These are phyloP conservation scores for Ormyrus nitidulus DNA, from an alignment of 2,888 invertebrate species.

Conservation along the genomic window DNA sequence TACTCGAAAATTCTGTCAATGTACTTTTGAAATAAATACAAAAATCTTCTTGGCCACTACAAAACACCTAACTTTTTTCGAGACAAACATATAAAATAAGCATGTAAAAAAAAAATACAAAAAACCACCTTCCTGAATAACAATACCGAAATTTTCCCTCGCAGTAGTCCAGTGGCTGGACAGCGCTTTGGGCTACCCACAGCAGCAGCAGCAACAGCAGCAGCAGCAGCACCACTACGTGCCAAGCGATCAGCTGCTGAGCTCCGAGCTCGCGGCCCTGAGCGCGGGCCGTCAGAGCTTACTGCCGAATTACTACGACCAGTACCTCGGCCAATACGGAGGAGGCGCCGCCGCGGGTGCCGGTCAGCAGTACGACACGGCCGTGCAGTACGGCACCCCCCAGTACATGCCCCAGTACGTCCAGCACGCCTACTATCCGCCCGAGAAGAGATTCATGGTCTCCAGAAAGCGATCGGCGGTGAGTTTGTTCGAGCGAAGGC, in stretches of 20 bases:
- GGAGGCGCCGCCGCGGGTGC: background rate
- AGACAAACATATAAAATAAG: too few species aligned
- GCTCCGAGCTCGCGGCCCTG: conserved; percentile 65
- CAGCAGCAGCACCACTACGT: conserved; percentile 60
- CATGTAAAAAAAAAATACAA: too few species aligned
- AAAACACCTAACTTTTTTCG: too few species aligned
- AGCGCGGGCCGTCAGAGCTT: conserved; percentile 59
- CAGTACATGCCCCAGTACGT: conserved; percentile 67
- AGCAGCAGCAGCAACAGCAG: conserved; percentile 63
- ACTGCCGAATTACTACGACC: conserved; percentile 64
- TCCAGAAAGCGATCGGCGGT: conserved; percentile 71
- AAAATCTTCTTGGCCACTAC: too few species aligned
- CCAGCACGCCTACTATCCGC: conserved; percentile 63
- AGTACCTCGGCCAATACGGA: conserved; percentile 60
- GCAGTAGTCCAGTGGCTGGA: conserved; percentile 69
- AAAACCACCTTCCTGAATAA: too few species aligned
- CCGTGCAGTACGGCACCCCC: conserved; percentile 62
- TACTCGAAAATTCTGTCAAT: too few species aligned
- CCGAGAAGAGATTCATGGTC: conserved; percentile 71
- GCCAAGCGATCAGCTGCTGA: conserved; percentile 61
- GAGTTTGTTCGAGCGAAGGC: conserved; percentile 7
- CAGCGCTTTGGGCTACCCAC: conserved; percentile 20
- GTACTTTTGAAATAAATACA: too few species aligned
- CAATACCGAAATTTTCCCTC: too few species aligned
- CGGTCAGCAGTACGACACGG: conserved; percentile 63